Evolutionary conservation across 2,113 vertebrate species (phyloP).

Genomic region (Lepus europaeus): DNA sequence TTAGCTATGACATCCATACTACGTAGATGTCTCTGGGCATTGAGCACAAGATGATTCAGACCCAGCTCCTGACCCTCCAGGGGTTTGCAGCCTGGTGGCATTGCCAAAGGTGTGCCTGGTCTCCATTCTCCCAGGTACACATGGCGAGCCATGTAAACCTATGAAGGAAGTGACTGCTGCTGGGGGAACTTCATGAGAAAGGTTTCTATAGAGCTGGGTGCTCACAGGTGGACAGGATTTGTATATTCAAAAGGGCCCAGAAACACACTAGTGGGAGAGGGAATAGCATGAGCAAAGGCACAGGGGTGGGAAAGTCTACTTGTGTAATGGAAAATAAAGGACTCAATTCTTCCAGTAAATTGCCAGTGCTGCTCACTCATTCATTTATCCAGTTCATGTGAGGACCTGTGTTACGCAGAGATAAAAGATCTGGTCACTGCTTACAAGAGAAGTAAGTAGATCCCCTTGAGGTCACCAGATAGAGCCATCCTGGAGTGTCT

Average conservation of each 20-base stretch:
- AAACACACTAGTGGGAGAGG: neutral
- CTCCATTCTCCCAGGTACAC: neutral
- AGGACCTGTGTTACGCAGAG: neutral
- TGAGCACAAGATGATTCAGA: neutral
- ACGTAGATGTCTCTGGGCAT: rapidly evolving
- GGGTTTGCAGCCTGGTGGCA: neutral
- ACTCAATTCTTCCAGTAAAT: neutral
- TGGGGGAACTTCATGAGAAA: neutral
- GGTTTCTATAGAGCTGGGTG: neutral
- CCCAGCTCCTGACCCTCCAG: neutral
- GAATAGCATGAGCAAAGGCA: neutral
- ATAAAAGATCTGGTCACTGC: neutral
- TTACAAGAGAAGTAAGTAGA: neutral
- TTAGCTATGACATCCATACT: neutral
- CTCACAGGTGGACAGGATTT: neutral
- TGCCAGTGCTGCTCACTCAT: neutral
- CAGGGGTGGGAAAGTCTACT: neutral
- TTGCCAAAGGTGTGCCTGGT: neutral
- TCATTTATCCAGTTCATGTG: neutral
- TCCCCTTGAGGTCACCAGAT: neutral
- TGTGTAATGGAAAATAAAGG: neutral
- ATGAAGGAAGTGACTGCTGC: neutral
- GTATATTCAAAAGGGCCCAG: neutral
- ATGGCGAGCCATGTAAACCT: neutral
- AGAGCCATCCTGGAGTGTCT: neutral